Evolutionary conservation across 2,797 vertebrate genomes (phyloP), one percentile per base, ranked within the genome.

Genomic region (Coccyzus lansbergi): DNA sequence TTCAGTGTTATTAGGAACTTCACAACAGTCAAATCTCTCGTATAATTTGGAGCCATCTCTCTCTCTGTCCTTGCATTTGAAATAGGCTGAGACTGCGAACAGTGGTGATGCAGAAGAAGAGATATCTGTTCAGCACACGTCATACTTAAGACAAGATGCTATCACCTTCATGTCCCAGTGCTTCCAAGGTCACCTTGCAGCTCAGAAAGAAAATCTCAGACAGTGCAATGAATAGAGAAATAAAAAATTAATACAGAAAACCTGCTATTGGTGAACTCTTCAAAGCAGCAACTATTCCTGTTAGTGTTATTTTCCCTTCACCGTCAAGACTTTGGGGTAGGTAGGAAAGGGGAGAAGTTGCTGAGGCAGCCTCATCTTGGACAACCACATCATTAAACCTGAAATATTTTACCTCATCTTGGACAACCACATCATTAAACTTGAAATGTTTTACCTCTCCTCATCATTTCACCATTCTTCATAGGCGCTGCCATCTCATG

Each of bases 381-480:
- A 8, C 16, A 1, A 2, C 7, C 1, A 1, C 28, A 9, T 44
- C 0, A 0, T 8, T 46, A 7, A 9, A 6, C 58, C 36, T 19
- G 38, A 18, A 26, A 19, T 42, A 13, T 51, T 62, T 69, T 48
- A 24, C 28, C 12, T n/a, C 9, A n/a, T n/a, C n/a, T n/a, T n/a
- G n/a, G n/a, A n/a, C n/a, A n/a, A n/a, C n/a, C n/a, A n/a, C n/a
- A n/a, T n/a, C n/a, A 0, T 8, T 46, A 7, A 9, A 6, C 58
- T 36, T 19, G 38, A 18, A 26, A 19, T 42, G 13, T 51, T 62
- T 69, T 48, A 24, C 28, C 12, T n/a, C 9, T 2, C 5, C 15
- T 64, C 21, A 2, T 15, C 20, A 15, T 56, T 64, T 79, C 42
- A 64, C 31, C 3, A 0, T 38, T 36, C 31, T 58, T 53, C 15